A percentile compares a stretch with the other conserved stretches of the same genome.
These are phyloP conservation scores for Psephotus haematonotus DNA, from an alignment of 2,113 vertebrate genomes.

Conservation along the genomic window DNA sequence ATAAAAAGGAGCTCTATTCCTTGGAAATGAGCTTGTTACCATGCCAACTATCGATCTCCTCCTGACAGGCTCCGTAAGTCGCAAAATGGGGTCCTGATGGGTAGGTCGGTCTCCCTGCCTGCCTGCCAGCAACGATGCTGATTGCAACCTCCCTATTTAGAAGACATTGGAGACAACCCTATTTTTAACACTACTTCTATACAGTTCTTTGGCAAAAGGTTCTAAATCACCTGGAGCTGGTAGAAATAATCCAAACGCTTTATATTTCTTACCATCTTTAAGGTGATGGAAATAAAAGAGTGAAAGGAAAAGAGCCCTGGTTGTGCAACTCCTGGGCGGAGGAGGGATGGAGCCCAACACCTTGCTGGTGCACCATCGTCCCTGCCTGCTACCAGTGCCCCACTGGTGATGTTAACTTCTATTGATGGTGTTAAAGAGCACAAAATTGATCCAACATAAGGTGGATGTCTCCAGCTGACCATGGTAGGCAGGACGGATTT, in stretches of 20 bases:
- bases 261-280: neutral
- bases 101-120: slow-evolving; percentile 14
- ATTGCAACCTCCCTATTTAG: neutral
- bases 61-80: slow-evolving; percentile 60
- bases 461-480: neutral
- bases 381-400: no score
- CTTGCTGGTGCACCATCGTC: rapidly evolving
- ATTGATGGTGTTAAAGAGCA: neutral
- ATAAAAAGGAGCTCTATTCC: slow-evolving; percentile 75
- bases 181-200: neutral
- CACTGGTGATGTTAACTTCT: neutral
- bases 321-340: neutral
- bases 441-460: rapidly evolving
- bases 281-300: neutral
- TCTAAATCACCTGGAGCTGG: neutral
- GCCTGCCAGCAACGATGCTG: slow-evolving; percentile 16
- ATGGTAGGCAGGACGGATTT: neutral
- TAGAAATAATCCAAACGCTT: neutral
- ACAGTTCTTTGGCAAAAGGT: slow-evolving; percentile 9
- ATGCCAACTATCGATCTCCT: slow-evolving; percentile 80
- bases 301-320: neutral
- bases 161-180: neutral
- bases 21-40: slow-evolving; percentile 73
- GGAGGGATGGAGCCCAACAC: neutral
- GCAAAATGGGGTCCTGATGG: slow-evolving; percentile 64